These are phyloP conservation scores for Neofelis nebulosa DNA, from an alignment of 2,113 vertebrate genomes.

Conservation along the genomic window DNA sequence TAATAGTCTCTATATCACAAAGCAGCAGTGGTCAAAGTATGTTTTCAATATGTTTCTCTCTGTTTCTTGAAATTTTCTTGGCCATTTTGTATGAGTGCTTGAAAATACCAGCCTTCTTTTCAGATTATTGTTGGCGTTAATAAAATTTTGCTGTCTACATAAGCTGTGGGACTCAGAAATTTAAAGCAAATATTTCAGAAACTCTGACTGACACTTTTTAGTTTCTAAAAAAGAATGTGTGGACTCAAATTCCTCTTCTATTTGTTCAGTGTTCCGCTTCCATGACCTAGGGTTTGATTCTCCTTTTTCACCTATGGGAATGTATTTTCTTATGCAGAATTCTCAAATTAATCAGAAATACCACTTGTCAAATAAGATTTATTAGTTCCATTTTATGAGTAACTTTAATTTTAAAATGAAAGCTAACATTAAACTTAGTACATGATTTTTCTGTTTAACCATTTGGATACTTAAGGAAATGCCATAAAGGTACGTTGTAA, in stretches of 20 bases:
- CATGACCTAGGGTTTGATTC: background rate
- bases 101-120: background rate
- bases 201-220: background rate
- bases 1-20: background rate
- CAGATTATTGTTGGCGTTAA: background rate
- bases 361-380: background rate
- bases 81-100: background rate
- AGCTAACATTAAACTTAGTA: background rate
- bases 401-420: constrained; percentile 36
- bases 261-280: background rate
- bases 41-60: background rate
- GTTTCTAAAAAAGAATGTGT: background rate
- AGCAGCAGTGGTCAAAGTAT: background rate
- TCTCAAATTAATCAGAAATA: background rate
- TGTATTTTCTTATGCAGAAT: background rate
- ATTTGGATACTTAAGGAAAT: constrained; percentile 52
- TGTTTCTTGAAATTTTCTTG: background rate
- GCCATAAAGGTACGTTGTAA: constrained; percentile 10
- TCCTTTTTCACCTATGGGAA: background rate
- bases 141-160: constrained; percentile 1
- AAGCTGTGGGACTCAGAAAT: background rate
- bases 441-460: background rate
- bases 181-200: constrained; percentile 57
- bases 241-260: background rate
- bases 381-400: background rate